These are phyloP conservation scores for Vanessa tameamea DNA, from an alignment of 1,140 invertebrate genomes.

Conservation along the genomic window DNA sequence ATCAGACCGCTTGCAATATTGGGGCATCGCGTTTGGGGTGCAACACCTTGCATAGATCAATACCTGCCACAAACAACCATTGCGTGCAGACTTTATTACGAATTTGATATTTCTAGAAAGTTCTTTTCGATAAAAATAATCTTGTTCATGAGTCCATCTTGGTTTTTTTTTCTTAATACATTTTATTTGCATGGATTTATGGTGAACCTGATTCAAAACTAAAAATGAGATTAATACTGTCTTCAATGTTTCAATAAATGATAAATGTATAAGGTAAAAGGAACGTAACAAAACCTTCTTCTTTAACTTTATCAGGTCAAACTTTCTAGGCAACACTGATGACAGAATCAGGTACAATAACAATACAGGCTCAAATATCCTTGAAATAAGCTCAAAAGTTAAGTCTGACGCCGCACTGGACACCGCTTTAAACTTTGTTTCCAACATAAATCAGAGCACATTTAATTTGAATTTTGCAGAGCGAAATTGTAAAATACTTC, in stretches of 20 bases:
- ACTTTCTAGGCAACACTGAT: slow-evolving; percentile 1
- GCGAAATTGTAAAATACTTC: not conserved
- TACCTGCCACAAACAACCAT: slow-evolving; percentile 17
- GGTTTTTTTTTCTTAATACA: no score
- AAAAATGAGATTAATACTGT: no score
- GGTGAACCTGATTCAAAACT: no score
- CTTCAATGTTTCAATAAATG: no score
- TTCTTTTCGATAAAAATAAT: not conserved
- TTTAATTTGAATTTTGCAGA: not conserved
- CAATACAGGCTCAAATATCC: not conserved
- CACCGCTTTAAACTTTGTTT: slow-evolving; percentile 7
- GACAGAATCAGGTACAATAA: not conserved
- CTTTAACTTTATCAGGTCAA: slow-evolving; percentile 2
- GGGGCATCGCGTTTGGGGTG: slow-evolving; percentile 32
- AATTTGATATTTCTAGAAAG: slow-evolving; percentile 4
- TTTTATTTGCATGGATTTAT: no score
- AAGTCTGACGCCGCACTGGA: not conserved
- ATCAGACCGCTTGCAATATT: slow-evolving; percentile 31
- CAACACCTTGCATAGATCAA: slow-evolving; percentile 33
- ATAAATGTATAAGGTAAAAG: no score
- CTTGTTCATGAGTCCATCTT: no score
- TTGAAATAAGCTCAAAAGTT: slow-evolving; percentile 9
- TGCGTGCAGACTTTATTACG: slow-evolving; percentile 16
- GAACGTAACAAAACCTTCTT: not conserved
- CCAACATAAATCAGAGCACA: not conserved